Evolutionary conservation across 1,140 invertebrate genomes (phyloP), one percentile per base, ranked within the genome.

Genomic region (Coptotermes formosanus): DNA sequence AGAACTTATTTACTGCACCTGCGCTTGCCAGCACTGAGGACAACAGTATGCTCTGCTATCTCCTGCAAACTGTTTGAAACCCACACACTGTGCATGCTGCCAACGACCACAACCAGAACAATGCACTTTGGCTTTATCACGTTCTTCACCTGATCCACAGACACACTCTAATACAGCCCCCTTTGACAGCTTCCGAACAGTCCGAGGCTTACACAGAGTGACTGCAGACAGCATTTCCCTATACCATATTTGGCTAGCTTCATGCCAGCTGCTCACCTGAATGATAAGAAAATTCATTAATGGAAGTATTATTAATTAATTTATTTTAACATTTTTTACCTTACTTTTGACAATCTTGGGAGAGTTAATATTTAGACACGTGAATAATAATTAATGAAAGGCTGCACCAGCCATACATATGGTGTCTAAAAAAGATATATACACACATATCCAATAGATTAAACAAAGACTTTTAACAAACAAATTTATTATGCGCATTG

Each of bases 81-180:
- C 92, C 19, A 95, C 91, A 91, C 95, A 95, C 16, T 90, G 88
- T 7, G 90, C 89, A 92, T 96, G 95, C 89, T 95, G 94, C 86
- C 90, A 91, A 85, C 92, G 90, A 11, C 89, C 89, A 91, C 95
- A 96, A 23, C 89, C 89, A 0, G 88, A 87, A 90, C 95, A 95
- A 88, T 92, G 55, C 19, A 75, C 55, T 82, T 48, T 81, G 19
- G n/a, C 19, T 30, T 64, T 48, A 48, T 75, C 25, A 21, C 12
- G n/a, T 14, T 84, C 52, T 52, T 52, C 52, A 52, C 55, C 48
- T 84, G 45, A 45, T 23, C 83, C 83, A 84, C 83, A 84, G 30
- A 84, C 83, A 84, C 83, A 84, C 30, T 84, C 52, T 52, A 84
- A 59, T 52, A 45, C 19, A 8, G 83, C 25, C 44, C 23, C 52